Percentiles rank a stretch among this genome's conserved stretches.
Conservation (phyloP, 2,888 invertebrate genomes). For the Automeris io region DNA sequence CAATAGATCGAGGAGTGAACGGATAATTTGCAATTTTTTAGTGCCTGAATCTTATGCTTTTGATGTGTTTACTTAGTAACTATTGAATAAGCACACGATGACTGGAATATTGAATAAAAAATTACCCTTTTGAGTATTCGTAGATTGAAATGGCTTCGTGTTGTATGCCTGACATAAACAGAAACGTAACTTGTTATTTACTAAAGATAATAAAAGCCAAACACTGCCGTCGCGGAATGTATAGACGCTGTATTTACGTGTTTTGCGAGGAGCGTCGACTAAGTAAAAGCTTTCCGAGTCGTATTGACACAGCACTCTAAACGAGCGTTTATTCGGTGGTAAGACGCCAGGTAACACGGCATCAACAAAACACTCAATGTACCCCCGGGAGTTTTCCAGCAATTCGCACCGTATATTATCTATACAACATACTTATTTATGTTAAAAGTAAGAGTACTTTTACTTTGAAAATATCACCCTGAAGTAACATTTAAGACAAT, state of each 20-base stretch:
- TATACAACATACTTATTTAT: constrained; percentile 27
- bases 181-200: no score
- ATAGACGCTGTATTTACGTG: constrained; percentile 14
- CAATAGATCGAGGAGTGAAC: no score
- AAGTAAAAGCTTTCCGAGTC: constrained; percentile 43
- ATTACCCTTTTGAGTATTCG: no score
- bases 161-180: no score
- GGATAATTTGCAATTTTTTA: no score
- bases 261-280: constrained; percentile 24
- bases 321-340: constrained; percentile 41
- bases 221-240: neutral
- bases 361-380: constrained; percentile 33
- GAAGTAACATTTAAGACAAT: constrained; percentile 24
- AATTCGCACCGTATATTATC: constrained; percentile 30
- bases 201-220: neutral
- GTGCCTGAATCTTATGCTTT: no score
- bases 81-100: no score
- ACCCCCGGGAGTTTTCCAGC: constrained; percentile 30
- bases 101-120: no score
- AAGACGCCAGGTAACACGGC: constrained; percentile 34
- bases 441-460: constrained; percentile 29
- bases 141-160: no score
- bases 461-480: constrained; percentile 23
- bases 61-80: no score
- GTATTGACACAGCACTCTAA: constrained; percentile 58